A percentile compares a stretch with the other conserved stretches of the same genome.
phyloP scores from a whole-genome alignment of 2,113 vertebrate genomes.

The Seriola quinqueradiata region DNA sequence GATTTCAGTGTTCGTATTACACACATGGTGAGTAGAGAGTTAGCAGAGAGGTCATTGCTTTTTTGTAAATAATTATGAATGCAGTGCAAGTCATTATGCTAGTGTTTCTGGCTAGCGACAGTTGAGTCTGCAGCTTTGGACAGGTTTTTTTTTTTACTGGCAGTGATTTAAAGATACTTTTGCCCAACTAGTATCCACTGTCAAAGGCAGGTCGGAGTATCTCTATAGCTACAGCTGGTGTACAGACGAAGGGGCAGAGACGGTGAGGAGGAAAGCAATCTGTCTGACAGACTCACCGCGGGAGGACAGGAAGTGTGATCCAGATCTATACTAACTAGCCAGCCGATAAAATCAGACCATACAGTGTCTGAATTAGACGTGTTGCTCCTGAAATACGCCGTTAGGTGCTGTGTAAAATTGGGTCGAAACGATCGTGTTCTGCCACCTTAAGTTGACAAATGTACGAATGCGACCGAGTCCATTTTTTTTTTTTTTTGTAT shows the following conservation, averaged over 20 bases:
- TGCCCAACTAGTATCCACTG: slow-evolving; percentile 13
- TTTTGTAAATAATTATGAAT: slow-evolving; percentile 13
- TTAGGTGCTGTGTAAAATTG: slow-evolving; percentile 37
- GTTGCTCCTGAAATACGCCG: slow-evolving; percentile 19
- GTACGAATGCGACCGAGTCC: slow-evolving; percentile 1
- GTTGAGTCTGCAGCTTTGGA: slow-evolving; percentile 3
- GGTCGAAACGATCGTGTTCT: slow-evolving; percentile 22
- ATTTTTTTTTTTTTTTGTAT: neutral
- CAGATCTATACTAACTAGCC: slow-evolving; percentile 40
- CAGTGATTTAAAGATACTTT: slow-evolving; percentile 32
- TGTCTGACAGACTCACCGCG: slow-evolving; percentile 29
- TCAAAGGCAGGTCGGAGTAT: slow-evolving; percentile 16
- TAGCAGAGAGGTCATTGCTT: neutral
- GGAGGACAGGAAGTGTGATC: slow-evolving; percentile 35
- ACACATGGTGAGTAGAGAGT: slow-evolving; percentile 6
- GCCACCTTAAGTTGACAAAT: slow-evolving; percentile 21
- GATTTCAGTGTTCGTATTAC: slow-evolving; percentile 28
- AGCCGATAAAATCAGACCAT: slow-evolving; percentile 32
- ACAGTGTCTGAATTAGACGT: slow-evolving; percentile 21
- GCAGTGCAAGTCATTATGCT: slow-evolving; percentile 12
- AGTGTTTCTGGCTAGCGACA: neutral
- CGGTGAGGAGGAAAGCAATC: slow-evolving; percentile 33
- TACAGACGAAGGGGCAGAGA: slow-evolving; percentile 21
- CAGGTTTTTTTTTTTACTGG: slow-evolving; percentile 10
- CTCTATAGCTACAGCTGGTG: slow-evolving; percentile 14